Conservation (phyloP, 2,113 vertebrate species). For the Panurus biarmicus region DNA sequence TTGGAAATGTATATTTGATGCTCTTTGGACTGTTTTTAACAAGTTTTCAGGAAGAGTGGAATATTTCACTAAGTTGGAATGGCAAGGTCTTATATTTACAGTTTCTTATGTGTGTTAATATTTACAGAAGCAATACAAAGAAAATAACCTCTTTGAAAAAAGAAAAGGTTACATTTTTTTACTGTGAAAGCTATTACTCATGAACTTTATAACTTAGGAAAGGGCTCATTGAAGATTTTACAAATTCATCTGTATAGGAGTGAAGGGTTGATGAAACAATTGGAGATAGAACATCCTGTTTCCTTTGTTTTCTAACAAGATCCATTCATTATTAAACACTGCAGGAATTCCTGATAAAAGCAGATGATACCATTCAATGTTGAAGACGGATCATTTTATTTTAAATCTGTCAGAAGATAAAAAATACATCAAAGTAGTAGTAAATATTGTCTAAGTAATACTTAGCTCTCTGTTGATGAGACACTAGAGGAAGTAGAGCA, state of each 20-base stretch:
- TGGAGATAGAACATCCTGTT: background rate
- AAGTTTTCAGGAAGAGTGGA: background rate
- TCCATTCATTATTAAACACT: slow-evolving; percentile 31
- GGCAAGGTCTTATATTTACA: background rate
- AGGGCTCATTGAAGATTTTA: background rate
- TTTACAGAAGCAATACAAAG: background rate
- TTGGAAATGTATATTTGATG: background rate
- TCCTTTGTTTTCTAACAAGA: slow-evolving; percentile 4
- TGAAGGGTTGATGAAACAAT: slow-evolving; percentile 4
- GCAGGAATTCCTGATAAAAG: background rate
- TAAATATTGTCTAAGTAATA: background rate
- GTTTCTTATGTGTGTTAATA: background rate
- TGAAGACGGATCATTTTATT: background rate
- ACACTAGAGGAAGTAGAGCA: background rate
- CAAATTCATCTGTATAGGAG: background rate
- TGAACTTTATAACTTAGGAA: background rate
- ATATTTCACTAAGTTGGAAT: background rate
- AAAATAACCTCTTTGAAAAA: background rate
- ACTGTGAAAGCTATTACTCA: background rate
- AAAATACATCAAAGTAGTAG: background rate
- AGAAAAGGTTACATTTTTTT: background rate
- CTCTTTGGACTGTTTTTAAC: background rate
- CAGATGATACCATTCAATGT: slow-evolving; percentile 1
- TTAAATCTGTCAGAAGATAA: background rate
- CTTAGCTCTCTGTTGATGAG: background rate